phyloP scores from a whole-genome alignment of 2,888 invertebrate species.

The Dynastes hyllus region DNA sequence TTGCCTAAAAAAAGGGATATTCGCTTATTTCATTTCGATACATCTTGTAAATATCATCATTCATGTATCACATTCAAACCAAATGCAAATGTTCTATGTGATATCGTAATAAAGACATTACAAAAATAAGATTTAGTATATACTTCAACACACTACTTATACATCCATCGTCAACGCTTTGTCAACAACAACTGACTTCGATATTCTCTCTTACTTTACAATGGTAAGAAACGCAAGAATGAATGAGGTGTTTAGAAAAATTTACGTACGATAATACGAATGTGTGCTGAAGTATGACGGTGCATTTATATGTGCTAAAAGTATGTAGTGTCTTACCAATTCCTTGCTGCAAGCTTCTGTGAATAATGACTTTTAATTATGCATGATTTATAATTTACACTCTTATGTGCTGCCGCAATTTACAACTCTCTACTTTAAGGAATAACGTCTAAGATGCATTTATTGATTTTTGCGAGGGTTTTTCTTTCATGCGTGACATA shows the following conservation, averaged over 20 bases:
- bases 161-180: slow-evolving; percentile 17
- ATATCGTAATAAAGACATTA: slow-evolving; percentile 3
- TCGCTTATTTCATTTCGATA: neutral
- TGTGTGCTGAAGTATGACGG: neutral
- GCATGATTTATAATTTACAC: neutral
- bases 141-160: neutral
- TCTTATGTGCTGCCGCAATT: no score
- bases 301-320: neutral
- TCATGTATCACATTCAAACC: neutral
- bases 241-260: slow-evolving; percentile 18
- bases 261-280: neutral
- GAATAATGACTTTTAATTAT: neutral
- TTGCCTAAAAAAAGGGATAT: no score
- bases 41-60: slow-evolving; percentile 12
- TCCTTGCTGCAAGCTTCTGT: no score
- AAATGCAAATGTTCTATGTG: slow-evolving; percentile 46
- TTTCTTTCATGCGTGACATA: no score
- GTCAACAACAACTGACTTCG: slow-evolving; percentile 29
- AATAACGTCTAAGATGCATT: no score
- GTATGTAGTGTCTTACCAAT: neutral
- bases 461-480: no score
- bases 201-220: slow-evolving; percentile 31
- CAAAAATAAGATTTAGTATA: neutral
- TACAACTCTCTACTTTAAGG: no score
- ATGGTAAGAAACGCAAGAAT: slow-evolving; percentile 40